Conservation (phyloP, 2,888 invertebrate species). For the Schizotus pectinicornis region DNA sequence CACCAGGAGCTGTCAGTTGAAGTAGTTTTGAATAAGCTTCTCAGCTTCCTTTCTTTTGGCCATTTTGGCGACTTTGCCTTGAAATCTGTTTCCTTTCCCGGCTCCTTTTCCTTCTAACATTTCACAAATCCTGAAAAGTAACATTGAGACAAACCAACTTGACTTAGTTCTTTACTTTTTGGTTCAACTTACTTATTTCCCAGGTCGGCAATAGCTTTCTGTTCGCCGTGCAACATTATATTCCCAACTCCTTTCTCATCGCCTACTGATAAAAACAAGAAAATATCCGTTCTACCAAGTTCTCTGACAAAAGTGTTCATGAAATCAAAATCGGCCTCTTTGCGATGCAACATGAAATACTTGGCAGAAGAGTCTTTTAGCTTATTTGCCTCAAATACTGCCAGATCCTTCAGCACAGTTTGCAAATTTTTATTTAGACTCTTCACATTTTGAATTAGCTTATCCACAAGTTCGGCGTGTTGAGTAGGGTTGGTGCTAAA, state of each 20-base stretch:
- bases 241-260: constrained; percentile 70
- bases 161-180: constrained; percentile 2
- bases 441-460: constrained; percentile 74
- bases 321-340: constrained; percentile 81
- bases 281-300: constrained; percentile 63
- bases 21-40: constrained; percentile 66
- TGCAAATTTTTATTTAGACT: constrained; percentile 68
- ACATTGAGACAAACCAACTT: constrained; percentile 11
- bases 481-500: constrained; percentile 72
- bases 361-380: constrained; percentile 63
- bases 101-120: constrained; percentile 79
- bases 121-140: constrained; percentile 66
- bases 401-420: constrained; percentile 71
- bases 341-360: constrained; percentile 67
- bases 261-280: constrained; percentile 73
- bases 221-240: constrained; percentile 64
- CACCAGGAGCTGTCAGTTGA: constrained; percentile 42
- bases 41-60: constrained; percentile 69
- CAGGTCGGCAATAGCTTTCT: constrained; percentile 62
- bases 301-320: constrained; percentile 72
- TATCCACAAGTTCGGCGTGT: constrained; percentile 76
- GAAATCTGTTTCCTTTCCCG: constrained; percentile 73
- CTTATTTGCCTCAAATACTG: constrained; percentile 70
- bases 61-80: constrained; percentile 78
- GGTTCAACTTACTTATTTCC: constrained; percentile 65